Evolutionary conservation across 92 coral and sea anemone species (phyloP).

Genomic region (Porites evermanni): DNA sequence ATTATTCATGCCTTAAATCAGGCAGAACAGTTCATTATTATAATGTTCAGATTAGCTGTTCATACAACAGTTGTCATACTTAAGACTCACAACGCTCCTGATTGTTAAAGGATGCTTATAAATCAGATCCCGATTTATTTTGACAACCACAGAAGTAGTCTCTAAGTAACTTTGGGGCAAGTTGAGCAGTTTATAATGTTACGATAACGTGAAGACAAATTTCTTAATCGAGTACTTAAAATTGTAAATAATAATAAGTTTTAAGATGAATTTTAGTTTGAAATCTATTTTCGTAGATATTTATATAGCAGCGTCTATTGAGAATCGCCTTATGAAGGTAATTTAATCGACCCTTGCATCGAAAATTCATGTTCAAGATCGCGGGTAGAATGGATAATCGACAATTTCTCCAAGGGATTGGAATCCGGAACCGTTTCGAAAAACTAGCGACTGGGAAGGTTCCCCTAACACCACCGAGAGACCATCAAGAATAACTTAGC

Average conservation of each 20-base stretch:
- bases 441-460: no score
- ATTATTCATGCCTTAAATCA: constrained; percentile 6
- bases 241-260: constrained; percentile 28
- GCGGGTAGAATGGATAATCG: not conserved
- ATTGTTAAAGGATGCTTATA: not conserved
- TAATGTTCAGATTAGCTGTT: not conserved
- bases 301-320: not conserved
- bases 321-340: not conserved
- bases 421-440: no score
- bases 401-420: no score
- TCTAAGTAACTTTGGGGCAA: not conserved
- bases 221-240: not conserved
- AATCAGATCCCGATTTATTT: not conserved
- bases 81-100: not conserved
- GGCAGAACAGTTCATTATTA: not conserved
- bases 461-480: no score
- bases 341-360: not conserved
- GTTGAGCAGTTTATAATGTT: not conserved
- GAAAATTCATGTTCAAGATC: not conserved
- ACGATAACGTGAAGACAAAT: not conserved
- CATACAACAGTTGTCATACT: not conserved
- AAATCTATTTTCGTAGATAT: not conserved
- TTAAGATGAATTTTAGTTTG: not conserved
- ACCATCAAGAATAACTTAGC: no score
- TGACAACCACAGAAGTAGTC: not conserved